Evolutionary conservation across 2,888 invertebrate species (phyloP).

Genomic region (Panzeria rudis): DNA sequence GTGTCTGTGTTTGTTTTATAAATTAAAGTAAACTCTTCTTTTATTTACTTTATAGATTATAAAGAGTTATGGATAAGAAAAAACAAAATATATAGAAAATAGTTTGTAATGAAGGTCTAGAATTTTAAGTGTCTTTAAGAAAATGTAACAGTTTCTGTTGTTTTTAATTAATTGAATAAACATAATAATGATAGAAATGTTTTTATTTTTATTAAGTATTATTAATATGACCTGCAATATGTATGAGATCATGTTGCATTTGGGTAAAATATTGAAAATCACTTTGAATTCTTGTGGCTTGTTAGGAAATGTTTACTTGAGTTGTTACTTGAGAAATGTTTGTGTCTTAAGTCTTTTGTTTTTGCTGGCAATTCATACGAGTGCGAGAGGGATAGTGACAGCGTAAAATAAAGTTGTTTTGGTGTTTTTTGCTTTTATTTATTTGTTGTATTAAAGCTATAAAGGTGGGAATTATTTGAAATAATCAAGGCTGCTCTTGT

Average conservation of each 20-base stretch:
- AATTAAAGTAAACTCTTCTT: conserved; percentile 60
- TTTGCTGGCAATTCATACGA: neutral
- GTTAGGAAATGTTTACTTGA: conserved; percentile 13
- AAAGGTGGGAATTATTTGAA: no score
- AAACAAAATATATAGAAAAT: neutral
- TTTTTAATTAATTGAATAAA: conserved; percentile 51
- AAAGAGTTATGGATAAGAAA: conserved; percentile 19
- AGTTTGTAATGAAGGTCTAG: neutral
- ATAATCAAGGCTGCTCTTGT: no score
- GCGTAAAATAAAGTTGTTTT: neutral
- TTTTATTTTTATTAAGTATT: conserved; percentile 23
- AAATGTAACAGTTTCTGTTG: conserved; percentile 36
- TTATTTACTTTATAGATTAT: conserved; percentile 21
- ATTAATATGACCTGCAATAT: neutral
- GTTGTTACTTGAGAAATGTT: neutral
- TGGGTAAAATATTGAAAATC: conserved; percentile 18
- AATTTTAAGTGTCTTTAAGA: neutral
- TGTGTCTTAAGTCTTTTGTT: conserved; percentile 53
- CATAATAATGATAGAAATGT: neutral
- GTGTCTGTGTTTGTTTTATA: conserved; percentile 57
- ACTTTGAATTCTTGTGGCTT: neutral
- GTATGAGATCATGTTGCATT: neutral
- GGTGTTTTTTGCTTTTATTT: no score
- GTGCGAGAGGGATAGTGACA: no score
- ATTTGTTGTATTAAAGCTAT: no score